Conservation (phyloP, 2,113 vertebrate species). For the Neolamprologus sp. region DNA sequence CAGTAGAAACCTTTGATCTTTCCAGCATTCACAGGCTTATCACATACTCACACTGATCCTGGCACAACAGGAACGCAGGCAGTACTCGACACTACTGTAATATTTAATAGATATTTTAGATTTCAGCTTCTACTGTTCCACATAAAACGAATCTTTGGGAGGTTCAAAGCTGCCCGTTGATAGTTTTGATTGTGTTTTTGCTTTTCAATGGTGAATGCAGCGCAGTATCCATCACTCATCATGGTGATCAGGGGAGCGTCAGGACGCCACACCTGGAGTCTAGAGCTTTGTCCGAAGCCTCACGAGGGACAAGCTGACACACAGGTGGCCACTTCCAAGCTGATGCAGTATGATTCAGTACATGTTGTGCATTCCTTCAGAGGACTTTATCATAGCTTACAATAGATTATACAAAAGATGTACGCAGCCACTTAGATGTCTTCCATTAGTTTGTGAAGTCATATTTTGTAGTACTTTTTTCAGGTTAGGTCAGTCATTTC, state of each 20-base stretch:
- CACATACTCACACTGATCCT: not conserved
- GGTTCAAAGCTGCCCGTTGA: not conserved
- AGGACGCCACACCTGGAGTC: slow-evolving; percentile 85
- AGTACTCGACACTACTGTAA: not conserved
- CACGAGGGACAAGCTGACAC: slow-evolving; percentile 40
- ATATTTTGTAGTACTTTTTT: not conserved
- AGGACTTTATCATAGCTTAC: not conserved
- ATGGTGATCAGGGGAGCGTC: slow-evolving; percentile 84
- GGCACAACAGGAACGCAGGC: not conserved
- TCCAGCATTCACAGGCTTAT: not conserved
- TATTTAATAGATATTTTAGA: not conserved
- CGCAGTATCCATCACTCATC: not conserved
- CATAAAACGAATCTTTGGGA: not conserved
- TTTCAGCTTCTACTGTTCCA: not conserved
- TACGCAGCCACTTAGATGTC: not conserved
- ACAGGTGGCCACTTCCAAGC: not conserved
- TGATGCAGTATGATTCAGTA: not conserved
- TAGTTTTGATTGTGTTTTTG: not conserved
- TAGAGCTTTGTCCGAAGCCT: slow-evolving; percentile 87
- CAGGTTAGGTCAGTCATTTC: not conserved
- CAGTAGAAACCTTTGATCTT: not conserved
- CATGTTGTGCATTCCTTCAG: not conserved
- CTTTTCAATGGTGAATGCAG: not conserved
- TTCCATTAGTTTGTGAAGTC: not conserved
- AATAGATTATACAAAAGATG: not conserved